Evolutionary conservation across 2,888 invertebrate genomes (phyloP), one percentile per base, ranked within the genome.

Genomic region (Ametastegia equiseti): DNA sequence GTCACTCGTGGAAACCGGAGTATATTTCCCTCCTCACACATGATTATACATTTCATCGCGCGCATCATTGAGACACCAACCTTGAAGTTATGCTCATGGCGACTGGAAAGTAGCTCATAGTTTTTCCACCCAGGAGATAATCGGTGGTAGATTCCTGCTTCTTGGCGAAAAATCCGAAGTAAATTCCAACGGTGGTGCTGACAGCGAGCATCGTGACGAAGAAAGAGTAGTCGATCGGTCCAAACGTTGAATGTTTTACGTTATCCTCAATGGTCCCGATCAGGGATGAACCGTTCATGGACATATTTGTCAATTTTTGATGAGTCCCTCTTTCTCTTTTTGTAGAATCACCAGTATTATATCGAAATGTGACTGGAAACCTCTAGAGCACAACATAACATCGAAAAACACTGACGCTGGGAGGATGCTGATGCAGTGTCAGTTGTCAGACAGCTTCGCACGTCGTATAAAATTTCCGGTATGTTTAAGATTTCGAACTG

Each of bases 41-140:
- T n/a, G n/a, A n/a, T n/a, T n/a, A n/a, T n/a, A n/a, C n/a, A n/a
- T n/a, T n/a, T n/a, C n/a, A n/a, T n/a, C n/a, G n/a, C n/a, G n/a
- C n/a, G n/a, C n/a, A n/a, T n/a, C n/a, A n/a, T n/a, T n/a, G n/a
- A n/a, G n/a, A n/a, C n/a, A n/a, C n/a, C n/a, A n/a, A n/a, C n/a
- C n/a, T n/a, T n/a, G n/a, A n/a, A n/a, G n/a, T n/a, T 15, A 97
- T 92, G 15, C 96, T 96, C 90, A 96, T 93, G 0, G 95, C 94
- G 82, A 97, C 94, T 0, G 97, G 96, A 86, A 96, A 93, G n/a
- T 94, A 93, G 5, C 94, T 94, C 96, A 96, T 96, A 85, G 94
- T 94, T 89, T 95, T 95, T 11, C 95, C 95, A 33, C 96, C 96
- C 90, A 96, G 93, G 60, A 96, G 90, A 89, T 96, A 96, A 73